phyloP scores from a whole-genome alignment of 2,888 invertebrate species.

The Thereva nobilitata region DNA sequence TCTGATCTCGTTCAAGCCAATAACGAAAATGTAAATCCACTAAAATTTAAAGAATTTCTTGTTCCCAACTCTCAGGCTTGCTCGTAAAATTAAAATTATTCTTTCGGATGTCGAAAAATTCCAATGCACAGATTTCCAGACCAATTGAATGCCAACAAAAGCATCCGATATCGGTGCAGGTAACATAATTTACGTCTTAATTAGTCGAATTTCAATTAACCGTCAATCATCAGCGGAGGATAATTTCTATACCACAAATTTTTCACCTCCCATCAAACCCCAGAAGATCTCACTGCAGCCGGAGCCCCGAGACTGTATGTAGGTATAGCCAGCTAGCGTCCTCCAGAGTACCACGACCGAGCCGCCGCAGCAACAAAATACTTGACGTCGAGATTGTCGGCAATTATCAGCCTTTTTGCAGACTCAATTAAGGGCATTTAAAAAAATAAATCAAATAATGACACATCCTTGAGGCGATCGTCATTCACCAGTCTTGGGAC shows the following conservation, averaged over 20 bases:
- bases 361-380: conserved; percentile 28
- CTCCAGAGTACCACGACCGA: conserved; percentile 38
- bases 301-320: background rate
- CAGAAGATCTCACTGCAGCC: background rate
- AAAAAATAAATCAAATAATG: conserved; percentile 47
- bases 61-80: no score
- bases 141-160: no score
- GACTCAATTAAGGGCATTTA: conserved; percentile 46
- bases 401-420: conserved; percentile 5
- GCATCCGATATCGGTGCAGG: no score
- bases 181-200: background rate
- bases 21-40: no score
- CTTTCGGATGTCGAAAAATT: no score
- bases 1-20: no score
- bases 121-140: no score
- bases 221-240: background rate
- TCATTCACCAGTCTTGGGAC: conserved; percentile 41
- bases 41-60: no score
- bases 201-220: conserved; percentile 1
- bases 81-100: no score
- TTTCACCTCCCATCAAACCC: conserved; percentile 22
- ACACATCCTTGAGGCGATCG: conserved; percentile 46
- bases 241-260: conserved; percentile 22
- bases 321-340: conserved; percentile 16
- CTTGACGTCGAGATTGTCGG: conserved; percentile 29